Conservation (phyloP, 2,113 vertebrate genomes). For the Semnornis frantzii region DNA sequence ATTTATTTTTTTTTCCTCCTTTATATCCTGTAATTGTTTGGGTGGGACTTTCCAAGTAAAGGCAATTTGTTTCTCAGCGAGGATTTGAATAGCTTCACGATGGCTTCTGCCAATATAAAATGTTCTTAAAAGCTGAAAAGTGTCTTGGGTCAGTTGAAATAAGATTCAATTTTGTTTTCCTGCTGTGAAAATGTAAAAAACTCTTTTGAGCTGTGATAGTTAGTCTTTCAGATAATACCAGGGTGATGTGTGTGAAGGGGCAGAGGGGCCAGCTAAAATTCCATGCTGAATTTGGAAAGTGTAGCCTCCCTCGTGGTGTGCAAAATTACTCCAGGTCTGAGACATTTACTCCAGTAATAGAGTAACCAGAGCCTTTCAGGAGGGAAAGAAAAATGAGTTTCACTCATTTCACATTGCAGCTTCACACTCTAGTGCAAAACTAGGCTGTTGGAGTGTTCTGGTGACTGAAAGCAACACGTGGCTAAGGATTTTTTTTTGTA, state of each 20-base stretch:
- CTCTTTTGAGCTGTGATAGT: background rate
- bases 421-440: background rate
- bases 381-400: background rate
- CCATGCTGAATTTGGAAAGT: background rate
- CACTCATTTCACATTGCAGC: background rate
- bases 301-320: background rate
- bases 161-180: background rate
- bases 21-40: background rate
- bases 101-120: background rate
- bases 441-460: background rate
- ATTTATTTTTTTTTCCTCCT: background rate
- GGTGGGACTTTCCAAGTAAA: background rate
- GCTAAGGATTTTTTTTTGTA: background rate
- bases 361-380: background rate
- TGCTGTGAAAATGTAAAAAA: background rate
- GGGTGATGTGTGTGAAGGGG: background rate
- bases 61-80: background rate
- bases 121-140: background rate
- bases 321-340: background rate
- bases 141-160: background rate
- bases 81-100: background rate
- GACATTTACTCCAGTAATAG: background rate
- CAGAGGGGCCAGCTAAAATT: background rate
- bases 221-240: background rate
- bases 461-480: fast-evolving